Conservation (phyloP, 2,888 invertebrate genomes). For the Anoplius nigerrimus region DNA sequence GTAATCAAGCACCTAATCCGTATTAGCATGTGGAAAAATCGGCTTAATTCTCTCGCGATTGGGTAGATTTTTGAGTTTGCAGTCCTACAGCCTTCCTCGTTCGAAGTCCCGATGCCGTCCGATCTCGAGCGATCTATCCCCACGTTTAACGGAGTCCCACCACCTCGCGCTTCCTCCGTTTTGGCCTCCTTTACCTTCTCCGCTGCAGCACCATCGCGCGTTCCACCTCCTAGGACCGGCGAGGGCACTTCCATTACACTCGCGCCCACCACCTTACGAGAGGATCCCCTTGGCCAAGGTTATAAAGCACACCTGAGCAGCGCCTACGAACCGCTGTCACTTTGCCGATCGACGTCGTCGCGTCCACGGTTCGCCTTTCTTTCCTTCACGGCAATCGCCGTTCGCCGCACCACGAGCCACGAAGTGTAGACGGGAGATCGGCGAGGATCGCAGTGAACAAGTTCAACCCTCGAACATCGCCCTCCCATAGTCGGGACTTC, state of each 20-base stretch:
- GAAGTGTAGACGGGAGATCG: background rate
- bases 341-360: conserved; percentile 65
- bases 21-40: too few species aligned
- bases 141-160: conserved; percentile 26
- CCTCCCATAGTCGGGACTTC: too few species aligned
- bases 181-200: conserved; percentile 65
- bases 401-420: background rate
- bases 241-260: conserved; percentile 16
- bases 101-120: conserved; percentile 27
- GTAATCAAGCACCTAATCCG: too few species aligned
- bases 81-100: too few species aligned
- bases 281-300: conserved; percentile 52
- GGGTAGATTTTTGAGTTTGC: too few species aligned
- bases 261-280: background rate
- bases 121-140: conserved; percentile 55
- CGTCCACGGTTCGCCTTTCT: conserved; percentile 54
- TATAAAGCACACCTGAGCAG: conserved; percentile 70
- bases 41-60: too few species aligned
- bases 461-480: too few species aligned
- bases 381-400: conserved; percentile 18
- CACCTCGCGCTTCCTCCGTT: conserved; percentile 39
- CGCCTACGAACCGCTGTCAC: conserved; percentile 67
- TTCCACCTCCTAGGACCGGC: conserved; percentile 44
- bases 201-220: conserved; percentile 34
- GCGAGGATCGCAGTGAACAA: background rate